These are phyloP conservation scores for Scaptomyza hsui DNA, from an alignment of 1,140 invertebrate genomes.

Conservation along the genomic window DNA sequence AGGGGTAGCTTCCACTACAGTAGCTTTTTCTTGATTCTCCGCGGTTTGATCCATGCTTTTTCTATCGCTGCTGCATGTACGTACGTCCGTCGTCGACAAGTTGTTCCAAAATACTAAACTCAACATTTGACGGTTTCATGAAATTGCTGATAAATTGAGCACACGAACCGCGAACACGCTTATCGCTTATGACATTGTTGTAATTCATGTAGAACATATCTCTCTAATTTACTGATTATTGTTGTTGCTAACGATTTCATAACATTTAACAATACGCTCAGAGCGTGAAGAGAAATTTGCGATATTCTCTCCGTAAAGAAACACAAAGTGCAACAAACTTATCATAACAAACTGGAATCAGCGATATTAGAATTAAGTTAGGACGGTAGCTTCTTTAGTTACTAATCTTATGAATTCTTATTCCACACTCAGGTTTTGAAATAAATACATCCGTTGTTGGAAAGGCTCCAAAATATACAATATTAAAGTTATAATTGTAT, in stretches of 20 bases:
- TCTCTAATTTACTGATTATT: slow-evolving; percentile 5
- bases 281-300: background rate
- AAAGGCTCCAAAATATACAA: too few relatives aligned
- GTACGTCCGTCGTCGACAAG: slow-evolving; percentile 29
- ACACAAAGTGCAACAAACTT: too few relatives aligned
- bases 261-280: background rate
- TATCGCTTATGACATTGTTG: slow-evolving; percentile 20
- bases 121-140: slow-evolving; percentile 3
- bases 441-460: too few relatives aligned
- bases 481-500: too few relatives aligned
- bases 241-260: background rate
- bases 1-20: background rate
- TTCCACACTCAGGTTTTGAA: too few relatives aligned
- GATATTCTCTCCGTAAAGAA: background rate
- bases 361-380: too few relatives aligned
- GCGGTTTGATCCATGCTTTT: slow-evolving; percentile 21
- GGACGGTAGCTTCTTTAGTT: too few relatives aligned
- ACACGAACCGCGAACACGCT: background rate
- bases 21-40: slow-evolving; percentile 4
- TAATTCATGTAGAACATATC: slow-evolving; percentile 15
- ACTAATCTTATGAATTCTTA: too few relatives aligned
- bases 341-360: too few relatives aligned
- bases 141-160: slow-evolving; percentile 21
- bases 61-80: background rate
- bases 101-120: slow-evolving; percentile 38